These are phyloP conservation scores for Sus scrofa DNA, from an alignment of 2,113 vertebrate species.

Conservation along the genomic window DNA sequence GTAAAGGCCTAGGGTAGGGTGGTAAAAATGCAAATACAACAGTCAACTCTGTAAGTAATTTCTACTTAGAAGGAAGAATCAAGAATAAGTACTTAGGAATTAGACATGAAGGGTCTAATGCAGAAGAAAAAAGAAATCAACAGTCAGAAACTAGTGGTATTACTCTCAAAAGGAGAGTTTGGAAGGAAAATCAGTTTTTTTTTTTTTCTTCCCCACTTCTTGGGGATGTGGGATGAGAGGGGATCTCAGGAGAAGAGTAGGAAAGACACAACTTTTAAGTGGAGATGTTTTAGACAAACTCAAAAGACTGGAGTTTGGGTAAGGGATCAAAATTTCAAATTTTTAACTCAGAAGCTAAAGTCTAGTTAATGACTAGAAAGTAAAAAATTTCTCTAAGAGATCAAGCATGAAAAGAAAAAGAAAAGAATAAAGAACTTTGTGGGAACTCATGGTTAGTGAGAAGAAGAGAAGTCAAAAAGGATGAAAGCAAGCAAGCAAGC, in stretches of 20 bases:
- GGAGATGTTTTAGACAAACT: slow-evolving; percentile 41
- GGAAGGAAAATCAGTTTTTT: background rate
- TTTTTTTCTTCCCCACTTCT: background rate
- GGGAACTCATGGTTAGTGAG: background rate
- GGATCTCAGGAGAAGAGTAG: background rate
- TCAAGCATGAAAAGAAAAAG: slow-evolving; percentile 22
- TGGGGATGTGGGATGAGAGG: background rate
- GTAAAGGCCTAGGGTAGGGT: background rate
- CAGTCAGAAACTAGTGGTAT: background rate
- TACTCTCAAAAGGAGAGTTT: background rate
- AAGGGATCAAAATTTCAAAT: slow-evolving; percentile 11
- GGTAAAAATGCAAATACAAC: slow-evolving; percentile 15
- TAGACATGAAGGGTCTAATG: background rate
- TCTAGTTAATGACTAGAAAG: slow-evolving; percentile 37
- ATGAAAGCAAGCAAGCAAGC: background rate
- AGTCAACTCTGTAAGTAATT: background rate
- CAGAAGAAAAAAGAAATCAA: background rate
- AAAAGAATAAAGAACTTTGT: slow-evolving; percentile 28
- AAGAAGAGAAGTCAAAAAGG: background rate
- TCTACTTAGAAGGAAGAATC: slow-evolving; percentile 19
- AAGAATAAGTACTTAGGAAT: background rate
- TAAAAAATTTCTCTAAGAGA: slow-evolving; percentile 16
- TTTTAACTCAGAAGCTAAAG: background rate
- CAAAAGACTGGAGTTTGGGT: slow-evolving; percentile 12
- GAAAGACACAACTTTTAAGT: background rate